Evolutionary conservation across 2,888 invertebrate species (phyloP).

Genomic region (Drosophila anceps): DNA sequence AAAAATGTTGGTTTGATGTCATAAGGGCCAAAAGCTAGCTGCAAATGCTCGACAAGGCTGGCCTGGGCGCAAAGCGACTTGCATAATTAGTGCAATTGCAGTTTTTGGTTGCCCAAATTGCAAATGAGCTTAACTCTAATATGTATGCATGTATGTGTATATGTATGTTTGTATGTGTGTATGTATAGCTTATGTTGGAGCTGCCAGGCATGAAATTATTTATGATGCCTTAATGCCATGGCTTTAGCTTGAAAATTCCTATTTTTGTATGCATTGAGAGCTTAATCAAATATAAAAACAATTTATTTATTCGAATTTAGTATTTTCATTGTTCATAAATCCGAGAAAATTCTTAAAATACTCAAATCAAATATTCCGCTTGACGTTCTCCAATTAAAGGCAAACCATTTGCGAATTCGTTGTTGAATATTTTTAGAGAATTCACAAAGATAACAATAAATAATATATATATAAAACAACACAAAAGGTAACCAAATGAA

Average conservation of each 20-base stretch:
- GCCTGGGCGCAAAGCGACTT: neutral
- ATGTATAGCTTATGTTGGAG: neutral
- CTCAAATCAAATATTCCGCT: slow-evolving; percentile 15
- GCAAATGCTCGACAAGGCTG: slow-evolving; percentile 8
- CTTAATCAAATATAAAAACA: neutral
- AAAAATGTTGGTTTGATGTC: slow-evolving; percentile 14
- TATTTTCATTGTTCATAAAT: neutral
- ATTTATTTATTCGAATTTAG: neutral
- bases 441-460: slow-evolving; percentile 49
- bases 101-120: slow-evolving; percentile 44
- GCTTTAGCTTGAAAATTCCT: no score
- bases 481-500: slow-evolving; percentile 25
- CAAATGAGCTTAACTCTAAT: slow-evolving; percentile 47
- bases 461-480: slow-evolving; percentile 32
- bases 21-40: slow-evolving; percentile 47
- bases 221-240: neutral
- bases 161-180: neutral
- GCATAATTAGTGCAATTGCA: slow-evolving; percentile 66
- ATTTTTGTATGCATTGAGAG: neutral
- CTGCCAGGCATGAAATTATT: neutral
- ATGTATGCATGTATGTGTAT: no score
- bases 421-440: slow-evolving; percentile 39
- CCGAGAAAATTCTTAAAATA: neutral
- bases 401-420: slow-evolving; percentile 48
- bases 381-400: slow-evolving; percentile 54